phyloP scores from a whole-genome alignment of 1,140 invertebrate species.

The Aphaenogaster floridana region DNA sequence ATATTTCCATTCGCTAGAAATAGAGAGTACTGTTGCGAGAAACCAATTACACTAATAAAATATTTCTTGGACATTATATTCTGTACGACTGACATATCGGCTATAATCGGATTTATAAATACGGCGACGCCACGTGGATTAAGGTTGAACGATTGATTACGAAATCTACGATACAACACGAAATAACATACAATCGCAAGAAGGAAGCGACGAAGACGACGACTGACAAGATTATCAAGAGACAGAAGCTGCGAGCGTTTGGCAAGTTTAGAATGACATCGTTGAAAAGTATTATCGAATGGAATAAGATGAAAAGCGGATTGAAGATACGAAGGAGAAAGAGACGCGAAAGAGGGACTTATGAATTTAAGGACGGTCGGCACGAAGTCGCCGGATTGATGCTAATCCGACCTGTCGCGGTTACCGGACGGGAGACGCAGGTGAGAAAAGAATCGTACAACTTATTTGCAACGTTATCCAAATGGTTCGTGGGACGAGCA shows the following conservation, averaged over 20 bases:
- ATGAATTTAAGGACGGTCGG: conserved; percentile 61
- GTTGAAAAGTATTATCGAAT: conserved; percentile 49
- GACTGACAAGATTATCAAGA: conserved; percentile 55
- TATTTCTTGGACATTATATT: background rate
- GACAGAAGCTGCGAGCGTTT: conserved; percentile 13
- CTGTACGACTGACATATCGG: background rate
- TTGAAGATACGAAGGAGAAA: background rate
- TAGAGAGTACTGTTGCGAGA: background rate
- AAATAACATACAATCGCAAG: conserved; percentile 21
- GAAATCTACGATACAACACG: conserved; percentile 31
- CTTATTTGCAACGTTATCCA: conserved; percentile 71
- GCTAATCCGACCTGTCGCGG: conserved; percentile 71
- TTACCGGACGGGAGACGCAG: conserved; percentile 50
- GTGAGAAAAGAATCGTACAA: conserved; percentile 66
- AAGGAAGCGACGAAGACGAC: conserved; percentile 19
- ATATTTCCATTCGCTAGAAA: background rate
- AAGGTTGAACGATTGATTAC: conserved; percentile 20
- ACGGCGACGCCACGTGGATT: conserved; percentile 18
- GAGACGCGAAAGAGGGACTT: conserved; percentile 34
- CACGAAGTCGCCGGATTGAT: conserved; percentile 70
- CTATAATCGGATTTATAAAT: conserved; percentile 37
- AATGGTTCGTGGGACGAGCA: conserved; percentile 59
- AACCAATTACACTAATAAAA: background rate
- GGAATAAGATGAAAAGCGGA: conserved; percentile 27
- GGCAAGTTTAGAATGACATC: conserved; percentile 58